phyloP scores from a whole-genome alignment of 2,797 vertebrate genomes.

The Schizopygopsis pylzovi region DNA sequence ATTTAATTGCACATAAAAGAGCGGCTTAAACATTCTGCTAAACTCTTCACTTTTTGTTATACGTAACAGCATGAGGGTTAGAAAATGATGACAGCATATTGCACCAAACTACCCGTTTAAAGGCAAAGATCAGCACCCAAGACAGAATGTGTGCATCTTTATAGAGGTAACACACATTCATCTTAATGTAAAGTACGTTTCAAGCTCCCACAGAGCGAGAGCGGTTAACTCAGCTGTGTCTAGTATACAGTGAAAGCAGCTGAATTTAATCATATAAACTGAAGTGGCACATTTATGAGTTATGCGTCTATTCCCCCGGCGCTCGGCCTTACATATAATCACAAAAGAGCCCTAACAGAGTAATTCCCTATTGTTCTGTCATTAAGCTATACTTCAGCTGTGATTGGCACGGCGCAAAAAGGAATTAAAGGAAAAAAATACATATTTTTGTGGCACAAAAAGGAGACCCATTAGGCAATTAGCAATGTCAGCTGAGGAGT shows the following conservation, averaged over 20 bases:
- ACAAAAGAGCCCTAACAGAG: slow-evolving; percentile 61
- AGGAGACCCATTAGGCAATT: slow-evolving; percentile 88
- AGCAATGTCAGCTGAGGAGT: slow-evolving; percentile 98
- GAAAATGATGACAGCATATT: not conserved
- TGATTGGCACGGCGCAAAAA: slow-evolving; percentile 62
- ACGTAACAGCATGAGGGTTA: not conserved
- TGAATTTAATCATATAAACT: slow-evolving; percentile 52
- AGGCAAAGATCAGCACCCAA: not conserved
- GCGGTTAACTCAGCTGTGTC: slow-evolving; percentile 38
- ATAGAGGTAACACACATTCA: not conserved
- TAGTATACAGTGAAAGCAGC: slow-evolving; percentile 27
- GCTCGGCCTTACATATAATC: slow-evolving; percentile 56
- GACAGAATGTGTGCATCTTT: not conserved
- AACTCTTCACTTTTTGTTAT: not conserved
- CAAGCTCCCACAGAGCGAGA: not conserved
- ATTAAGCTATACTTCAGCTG: slow-evolving; percentile 57
- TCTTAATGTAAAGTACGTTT: slow-evolving; percentile 33
- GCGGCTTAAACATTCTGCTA: not conserved
- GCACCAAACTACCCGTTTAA: not conserved
- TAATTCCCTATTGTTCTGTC: slow-evolving; percentile 63
- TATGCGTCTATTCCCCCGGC: slow-evolving; percentile 37
- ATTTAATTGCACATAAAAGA: no score
- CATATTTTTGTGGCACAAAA: slow-evolving; percentile 76
- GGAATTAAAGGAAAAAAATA: slow-evolving; percentile 68
- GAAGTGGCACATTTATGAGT: slow-evolving; percentile 49